A percentile compares a stretch with the other conserved stretches of the same genome.
Evolutionary conservation across 2,888 invertebrate species (phyloP).

Genomic region (Callyntrura guangdongensis): DNA sequence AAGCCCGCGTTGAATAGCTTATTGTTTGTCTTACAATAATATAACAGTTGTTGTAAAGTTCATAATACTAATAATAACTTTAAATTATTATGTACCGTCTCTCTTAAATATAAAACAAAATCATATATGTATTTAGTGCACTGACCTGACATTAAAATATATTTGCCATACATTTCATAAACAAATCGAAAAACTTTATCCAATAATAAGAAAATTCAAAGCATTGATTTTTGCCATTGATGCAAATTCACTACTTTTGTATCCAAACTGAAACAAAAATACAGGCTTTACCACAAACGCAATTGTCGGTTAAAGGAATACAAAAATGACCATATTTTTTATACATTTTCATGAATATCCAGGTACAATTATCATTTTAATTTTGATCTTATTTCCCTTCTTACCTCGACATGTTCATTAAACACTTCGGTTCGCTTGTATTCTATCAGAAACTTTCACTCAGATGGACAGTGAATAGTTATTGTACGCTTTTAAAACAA

Average conservation of each 20-base stretch:
- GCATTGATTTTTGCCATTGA: not conserved
- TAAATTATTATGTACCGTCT: not conserved
- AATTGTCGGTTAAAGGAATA: not conserved
- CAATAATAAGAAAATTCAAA: not conserved
- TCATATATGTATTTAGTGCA: conserved; percentile 37
- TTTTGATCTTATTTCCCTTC: not conserved
- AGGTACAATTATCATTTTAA: conserved; percentile 30
- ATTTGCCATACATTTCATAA: not conserved
- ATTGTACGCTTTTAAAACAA: not conserved
- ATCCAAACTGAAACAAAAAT: conserved; percentile 14
- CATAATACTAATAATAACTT: not conserved
- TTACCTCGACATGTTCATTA: not conserved
- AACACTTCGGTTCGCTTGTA: not conserved
- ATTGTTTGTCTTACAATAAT: not conserved
- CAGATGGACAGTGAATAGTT: not conserved
- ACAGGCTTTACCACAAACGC: not conserved
- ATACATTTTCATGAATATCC: not conserved
- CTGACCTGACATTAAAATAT: conserved; percentile 46
- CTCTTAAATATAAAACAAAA: conserved; percentile 7
- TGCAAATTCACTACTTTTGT: not conserved
- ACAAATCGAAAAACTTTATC: not conserved
- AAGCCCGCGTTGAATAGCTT: not conserved
- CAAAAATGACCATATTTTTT: not conserved
- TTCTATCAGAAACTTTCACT: not conserved
- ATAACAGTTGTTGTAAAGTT: not conserved